These are phyloP conservation scores for Beroe forskalii DNA, from an alignment of 37 sponge, comb jelly and placozoan genomes.

Conservation along the genomic window DNA sequence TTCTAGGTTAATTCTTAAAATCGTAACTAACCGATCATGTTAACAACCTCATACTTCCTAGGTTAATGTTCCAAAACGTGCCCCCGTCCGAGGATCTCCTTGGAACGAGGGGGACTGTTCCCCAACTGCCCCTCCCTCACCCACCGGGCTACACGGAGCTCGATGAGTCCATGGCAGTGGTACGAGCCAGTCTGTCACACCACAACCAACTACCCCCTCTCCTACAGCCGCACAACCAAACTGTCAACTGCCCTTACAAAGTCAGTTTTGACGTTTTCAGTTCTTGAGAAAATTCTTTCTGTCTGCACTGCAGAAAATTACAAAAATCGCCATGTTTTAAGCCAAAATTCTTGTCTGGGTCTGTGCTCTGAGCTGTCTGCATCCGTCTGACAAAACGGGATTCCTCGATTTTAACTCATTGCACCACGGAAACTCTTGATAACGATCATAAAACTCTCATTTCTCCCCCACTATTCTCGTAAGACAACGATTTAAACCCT, in stretches of 20 bases:
- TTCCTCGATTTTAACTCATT: no score
- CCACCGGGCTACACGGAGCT: not conserved
- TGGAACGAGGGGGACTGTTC: not conserved
- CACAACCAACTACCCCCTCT: constrained; percentile 21
- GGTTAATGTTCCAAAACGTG: not conserved
- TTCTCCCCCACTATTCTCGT: no score
- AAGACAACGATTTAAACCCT: no score
- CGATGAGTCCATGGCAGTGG: not conserved
- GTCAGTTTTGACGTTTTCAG: not conserved
- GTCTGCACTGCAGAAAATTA: no score
- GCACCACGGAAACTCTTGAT: no score
- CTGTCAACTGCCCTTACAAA: constrained; percentile 58
- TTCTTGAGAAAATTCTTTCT: no score
- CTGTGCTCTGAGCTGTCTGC: not conserved
- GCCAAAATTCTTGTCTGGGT: no score
- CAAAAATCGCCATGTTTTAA: no score
- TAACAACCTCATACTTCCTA: no score
- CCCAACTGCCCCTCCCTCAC: constrained; percentile 54
- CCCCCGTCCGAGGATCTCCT: constrained; percentile 35
- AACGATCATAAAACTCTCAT: no score
- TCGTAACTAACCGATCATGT: no score
- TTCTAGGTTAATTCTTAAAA: no score
- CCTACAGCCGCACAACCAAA: constrained; percentile 45
- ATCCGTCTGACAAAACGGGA: not conserved
- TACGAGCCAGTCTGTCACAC: constrained; percentile 9